Conservation (phyloP, 1,140 invertebrate species). For the Papilio aristodemus region DNA sequence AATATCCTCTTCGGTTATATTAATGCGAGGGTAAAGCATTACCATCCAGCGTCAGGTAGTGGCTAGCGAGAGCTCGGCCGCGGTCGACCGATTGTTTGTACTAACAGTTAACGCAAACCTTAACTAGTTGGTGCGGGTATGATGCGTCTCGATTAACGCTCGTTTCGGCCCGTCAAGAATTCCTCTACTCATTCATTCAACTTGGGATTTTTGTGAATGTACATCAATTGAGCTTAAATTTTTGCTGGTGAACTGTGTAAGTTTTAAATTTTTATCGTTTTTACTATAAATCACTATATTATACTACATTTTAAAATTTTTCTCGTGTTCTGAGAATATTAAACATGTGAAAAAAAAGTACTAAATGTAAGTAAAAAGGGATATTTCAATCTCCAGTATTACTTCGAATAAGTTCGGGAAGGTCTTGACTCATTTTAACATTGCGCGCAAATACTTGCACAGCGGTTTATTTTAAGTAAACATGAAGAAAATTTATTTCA, state of each 20-base stretch:
- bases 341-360: background rate
- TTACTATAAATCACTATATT: no score
- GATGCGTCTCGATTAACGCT: conserved; percentile 66
- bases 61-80: conserved; percentile 47
- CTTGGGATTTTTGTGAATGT: conserved; percentile 30
- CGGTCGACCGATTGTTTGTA: conserved; percentile 56
- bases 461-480: conserved; percentile 21
- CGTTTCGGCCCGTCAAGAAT: conserved; percentile 36
- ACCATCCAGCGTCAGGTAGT: conserved; percentile 48
- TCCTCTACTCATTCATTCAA: conserved; percentile 29
- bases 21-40: conserved; percentile 31
- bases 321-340: background rate
- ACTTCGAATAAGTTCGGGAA: conserved; percentile 1
- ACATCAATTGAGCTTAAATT: conserved; percentile 1
- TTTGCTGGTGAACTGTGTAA: no score
- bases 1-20: conserved; percentile 25
- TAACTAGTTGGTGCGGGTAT: conserved; percentile 58
- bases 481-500: conserved; percentile 23
- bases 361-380: background rate
- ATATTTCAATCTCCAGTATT: background rate
- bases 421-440: conserved; percentile 31
- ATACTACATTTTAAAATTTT: no score
- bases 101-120: conserved; percentile 59
- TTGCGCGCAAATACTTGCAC: conserved; percentile 29
- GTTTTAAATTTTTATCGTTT: no score